Conservation (phyloP, 2,888 invertebrate species). For the Andricus curvator region DNA sequence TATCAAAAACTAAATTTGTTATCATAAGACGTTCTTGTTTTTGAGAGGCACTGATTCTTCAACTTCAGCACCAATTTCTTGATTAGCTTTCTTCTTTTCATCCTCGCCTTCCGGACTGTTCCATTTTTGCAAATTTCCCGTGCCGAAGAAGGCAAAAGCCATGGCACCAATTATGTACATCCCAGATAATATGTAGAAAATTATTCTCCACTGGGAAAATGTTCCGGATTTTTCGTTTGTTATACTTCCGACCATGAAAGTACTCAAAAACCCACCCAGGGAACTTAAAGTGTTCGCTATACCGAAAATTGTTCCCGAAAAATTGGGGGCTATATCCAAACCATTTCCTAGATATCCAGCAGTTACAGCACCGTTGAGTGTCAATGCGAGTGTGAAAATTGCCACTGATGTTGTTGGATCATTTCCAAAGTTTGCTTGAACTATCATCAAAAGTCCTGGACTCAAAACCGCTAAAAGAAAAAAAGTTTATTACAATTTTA, state of each 20-base stretch:
- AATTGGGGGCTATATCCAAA: slow-evolving; percentile 93
- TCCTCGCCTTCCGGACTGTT: slow-evolving; percentile 68
- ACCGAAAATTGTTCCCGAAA: slow-evolving; percentile 93
- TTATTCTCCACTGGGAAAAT: slow-evolving; percentile 88
- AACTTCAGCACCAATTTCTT: slow-evolving; percentile 56
- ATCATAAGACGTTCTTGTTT: slow-evolving; percentile 73
- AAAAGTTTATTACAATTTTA: not conserved
- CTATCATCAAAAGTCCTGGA: slow-evolving; percentile 87
- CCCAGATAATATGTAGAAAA: slow-evolving; percentile 88
- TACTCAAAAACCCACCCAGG: slow-evolving; percentile 89
- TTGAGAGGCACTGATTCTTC: slow-evolving; percentile 78
- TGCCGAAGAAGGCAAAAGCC: slow-evolving; percentile 83
- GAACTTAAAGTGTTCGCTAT: slow-evolving; percentile 93
- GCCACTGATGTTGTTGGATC: slow-evolving; percentile 86
- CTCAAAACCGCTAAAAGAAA: slow-evolving; percentile 80
- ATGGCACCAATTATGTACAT: slow-evolving; percentile 86
- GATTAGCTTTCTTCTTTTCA: slow-evolving; percentile 33
- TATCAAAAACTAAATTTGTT: slow-evolving; percentile 8
- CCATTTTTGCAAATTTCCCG: slow-evolving; percentile 83
- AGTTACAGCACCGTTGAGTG: slow-evolving; percentile 91
- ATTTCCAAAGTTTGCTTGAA: slow-evolving; percentile 86
- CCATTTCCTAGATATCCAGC: slow-evolving; percentile 93
- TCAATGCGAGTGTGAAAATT: slow-evolving; percentile 89
- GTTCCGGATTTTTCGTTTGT: slow-evolving; percentile 83
- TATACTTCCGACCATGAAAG: slow-evolving; percentile 88